Percentiles rank a stretch among this genome's conserved stretches.
phyloP scores from a whole-genome alignment of 2,797 vertebrate species.

The Eulemur mongoz region DNA sequence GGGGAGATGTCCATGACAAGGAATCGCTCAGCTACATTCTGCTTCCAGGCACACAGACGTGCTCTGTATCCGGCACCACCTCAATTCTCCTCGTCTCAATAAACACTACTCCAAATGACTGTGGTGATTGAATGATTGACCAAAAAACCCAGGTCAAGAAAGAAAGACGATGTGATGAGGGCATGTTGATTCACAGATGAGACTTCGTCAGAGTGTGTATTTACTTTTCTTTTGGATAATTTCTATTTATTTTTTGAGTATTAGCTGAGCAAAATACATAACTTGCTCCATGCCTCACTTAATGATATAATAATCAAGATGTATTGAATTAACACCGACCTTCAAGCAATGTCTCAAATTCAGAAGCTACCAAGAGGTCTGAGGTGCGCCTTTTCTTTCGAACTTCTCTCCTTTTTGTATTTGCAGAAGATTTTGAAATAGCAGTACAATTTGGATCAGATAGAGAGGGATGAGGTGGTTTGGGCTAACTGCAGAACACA shows the following conservation, averaged over 20 bases:
- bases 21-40: neutral
- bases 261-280: neutral
- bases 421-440: conserved; percentile 44
- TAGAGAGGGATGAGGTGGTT: conserved; percentile 58
- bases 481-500: conserved; percentile 46
- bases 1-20: neutral
- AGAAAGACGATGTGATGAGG: neutral
- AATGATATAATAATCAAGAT: neutral
- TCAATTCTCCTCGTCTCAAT: neutral
- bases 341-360: neutral
- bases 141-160: neutral
- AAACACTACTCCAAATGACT: neutral
- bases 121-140: neutral
- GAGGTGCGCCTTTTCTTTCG: conserved; percentile 47
- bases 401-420: conserved; percentile 20
- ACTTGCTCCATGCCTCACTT: neutral
- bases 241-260: neutral
- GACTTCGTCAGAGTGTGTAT: neutral
- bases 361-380: neutral
- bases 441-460: conserved; percentile 41
- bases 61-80: neutral
- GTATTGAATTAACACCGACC: neutral
- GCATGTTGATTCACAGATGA: neutral
- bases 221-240: neutral
- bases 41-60: neutral